phyloP scores from a whole-genome alignment of 2,888 invertebrate species.

The Julus scanicus region DNA sequence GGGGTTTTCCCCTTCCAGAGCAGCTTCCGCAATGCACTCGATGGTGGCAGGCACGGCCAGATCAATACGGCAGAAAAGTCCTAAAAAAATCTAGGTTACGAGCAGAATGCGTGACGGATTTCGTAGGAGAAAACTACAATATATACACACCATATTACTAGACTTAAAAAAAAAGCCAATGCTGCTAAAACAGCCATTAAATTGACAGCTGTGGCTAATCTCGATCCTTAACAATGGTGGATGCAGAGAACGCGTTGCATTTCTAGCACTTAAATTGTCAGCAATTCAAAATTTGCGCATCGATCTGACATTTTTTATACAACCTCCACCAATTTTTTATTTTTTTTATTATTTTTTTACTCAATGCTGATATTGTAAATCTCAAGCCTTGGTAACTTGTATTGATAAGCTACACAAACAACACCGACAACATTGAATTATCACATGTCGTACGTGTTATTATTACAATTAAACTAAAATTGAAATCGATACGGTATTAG shows the following conservation, averaged over 20 bases:
- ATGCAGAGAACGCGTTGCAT: not conserved
- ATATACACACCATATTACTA: not conserved
- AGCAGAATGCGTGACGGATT: not conserved
- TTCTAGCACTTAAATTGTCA: not conserved
- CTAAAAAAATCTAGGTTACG: conserved; percentile 2
- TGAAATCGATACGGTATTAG: too few species aligned
- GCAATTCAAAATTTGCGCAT: not conserved
- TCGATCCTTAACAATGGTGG: not conserved
- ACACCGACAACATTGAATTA: not conserved
- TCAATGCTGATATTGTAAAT: not conserved
- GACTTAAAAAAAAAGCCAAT: not conserved
- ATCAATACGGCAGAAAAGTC: not conserved
- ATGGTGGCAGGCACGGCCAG: not conserved
- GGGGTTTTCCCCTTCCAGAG: not conserved
- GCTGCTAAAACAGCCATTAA: conserved; percentile 10
- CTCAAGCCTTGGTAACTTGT: not conserved
- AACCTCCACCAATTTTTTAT: not conserved
- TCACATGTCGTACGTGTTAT: not conserved
- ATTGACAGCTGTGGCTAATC: conserved; percentile 24
- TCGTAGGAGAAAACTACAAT: not conserved
- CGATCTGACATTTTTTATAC: not conserved
- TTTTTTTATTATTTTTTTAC: too few species aligned
- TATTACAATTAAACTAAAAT: not conserved
- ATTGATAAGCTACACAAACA: not conserved
- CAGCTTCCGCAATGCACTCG: conserved; percentile 9